These are phyloP conservation scores for Neogobius melanostomus DNA, from an alignment of 2,113 vertebrate genomes.

Conservation along the genomic window DNA sequence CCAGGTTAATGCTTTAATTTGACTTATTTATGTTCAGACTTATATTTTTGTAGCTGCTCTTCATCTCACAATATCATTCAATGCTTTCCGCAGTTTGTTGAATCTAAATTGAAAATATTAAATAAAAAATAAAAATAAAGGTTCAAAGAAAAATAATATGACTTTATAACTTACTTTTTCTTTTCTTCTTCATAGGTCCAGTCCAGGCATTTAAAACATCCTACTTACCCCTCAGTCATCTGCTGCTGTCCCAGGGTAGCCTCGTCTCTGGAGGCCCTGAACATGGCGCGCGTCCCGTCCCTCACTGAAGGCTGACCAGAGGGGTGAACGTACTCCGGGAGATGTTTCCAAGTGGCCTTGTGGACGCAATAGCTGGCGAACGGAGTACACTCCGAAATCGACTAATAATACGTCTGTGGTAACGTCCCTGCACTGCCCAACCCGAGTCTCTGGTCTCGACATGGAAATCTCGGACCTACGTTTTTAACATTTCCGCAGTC, in stretches of 20 bases:
- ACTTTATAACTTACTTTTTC: conserved; percentile 9
- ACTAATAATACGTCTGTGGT: conserved; percentile 52
- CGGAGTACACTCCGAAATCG: conserved; percentile 58
- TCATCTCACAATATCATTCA: too few species aligned
- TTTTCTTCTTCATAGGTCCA: conserved; percentile 60
- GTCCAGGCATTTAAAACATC: conserved; percentile 21
- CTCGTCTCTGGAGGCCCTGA: conserved; percentile 41
- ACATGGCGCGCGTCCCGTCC: conserved; percentile 65
- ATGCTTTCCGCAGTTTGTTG: too few species aligned
- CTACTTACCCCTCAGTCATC: background rate
- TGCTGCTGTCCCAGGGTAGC: conserved; percentile 11
- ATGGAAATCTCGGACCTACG: conserved; percentile 63
- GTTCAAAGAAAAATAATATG: too few species aligned
- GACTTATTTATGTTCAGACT: too few species aligned
- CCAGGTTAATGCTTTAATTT: too few species aligned
- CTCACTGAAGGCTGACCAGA: conserved; percentile 71
- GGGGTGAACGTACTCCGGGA: conserved; percentile 68
- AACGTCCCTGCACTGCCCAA: conserved; percentile 61
- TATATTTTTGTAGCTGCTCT: too few species aligned
- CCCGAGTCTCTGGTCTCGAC: conserved; percentile 56
- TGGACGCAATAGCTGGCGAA: conserved; percentile 74
- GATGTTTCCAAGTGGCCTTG: conserved; percentile 67
- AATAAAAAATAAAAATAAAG: too few species aligned
- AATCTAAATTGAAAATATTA: too few species aligned
- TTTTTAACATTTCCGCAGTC: conserved; percentile 19